These are phyloP conservation scores for Neodiprion fabricii DNA, from an alignment of 1,140 invertebrate species.

Conservation along the genomic window DNA sequence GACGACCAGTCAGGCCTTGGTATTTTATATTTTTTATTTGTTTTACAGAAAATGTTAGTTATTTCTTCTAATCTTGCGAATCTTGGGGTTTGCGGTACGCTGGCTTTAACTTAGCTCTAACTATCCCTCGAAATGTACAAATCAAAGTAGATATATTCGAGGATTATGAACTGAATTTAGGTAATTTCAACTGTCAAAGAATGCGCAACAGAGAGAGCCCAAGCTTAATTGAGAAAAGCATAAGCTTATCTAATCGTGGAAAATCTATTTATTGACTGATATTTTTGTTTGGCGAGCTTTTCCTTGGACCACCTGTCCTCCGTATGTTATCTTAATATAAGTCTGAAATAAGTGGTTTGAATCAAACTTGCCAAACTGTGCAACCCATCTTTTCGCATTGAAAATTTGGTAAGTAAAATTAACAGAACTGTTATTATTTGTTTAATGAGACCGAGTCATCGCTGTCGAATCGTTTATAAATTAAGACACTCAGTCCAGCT, in stretches of 20 bases:
- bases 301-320: not conserved
- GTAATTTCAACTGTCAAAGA: not conserved
- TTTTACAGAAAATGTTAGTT: no score
- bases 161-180: no score
- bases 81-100: no score
- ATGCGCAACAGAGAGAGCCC: not conserved
- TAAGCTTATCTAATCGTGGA: not conserved
- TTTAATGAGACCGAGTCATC: not conserved
- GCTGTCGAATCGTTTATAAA: not conserved
- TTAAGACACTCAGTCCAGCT: not conserved
- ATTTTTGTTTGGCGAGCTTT: not conserved
- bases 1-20: not conserved
- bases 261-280: slow-evolving; percentile 3
- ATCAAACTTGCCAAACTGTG: not conserved
- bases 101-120: no score
- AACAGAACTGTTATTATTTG: not conserved
- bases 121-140: no score
- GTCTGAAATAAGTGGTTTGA: not conserved
- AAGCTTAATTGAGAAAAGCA: not conserved
- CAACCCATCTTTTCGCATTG: not conserved
- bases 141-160: no score
- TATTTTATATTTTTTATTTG: no score
- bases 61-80: no score
- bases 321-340: not conserved
- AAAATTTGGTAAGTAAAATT: not conserved